These are phyloP conservation scores for Orussus abietinus DNA, from an alignment of 1,140 invertebrate genomes.

Conservation along the genomic window DNA sequence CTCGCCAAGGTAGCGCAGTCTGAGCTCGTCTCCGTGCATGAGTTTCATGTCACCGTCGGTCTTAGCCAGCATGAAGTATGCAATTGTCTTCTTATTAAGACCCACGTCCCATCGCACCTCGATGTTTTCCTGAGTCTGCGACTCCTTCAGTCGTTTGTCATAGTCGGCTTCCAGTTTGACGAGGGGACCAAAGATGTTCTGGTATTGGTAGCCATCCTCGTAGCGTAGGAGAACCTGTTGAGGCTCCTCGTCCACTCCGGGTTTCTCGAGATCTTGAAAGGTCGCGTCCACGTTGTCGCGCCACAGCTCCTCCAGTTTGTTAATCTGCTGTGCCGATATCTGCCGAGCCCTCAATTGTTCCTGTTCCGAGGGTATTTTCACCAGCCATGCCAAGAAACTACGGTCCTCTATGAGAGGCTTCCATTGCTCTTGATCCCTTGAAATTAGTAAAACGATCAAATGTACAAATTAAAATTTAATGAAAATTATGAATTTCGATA, in stretches of 20 bases:
- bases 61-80: conserved; percentile 96
- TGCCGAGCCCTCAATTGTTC: conserved; percentile 93
- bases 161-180: conserved; percentile 98
- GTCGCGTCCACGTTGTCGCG: conserved; percentile 97
- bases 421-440: conserved; percentile 95
- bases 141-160: conserved; percentile 96
- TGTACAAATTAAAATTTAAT: conserved; percentile 7
- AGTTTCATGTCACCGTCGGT: conserved; percentile 97
- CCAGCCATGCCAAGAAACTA: conserved; percentile 93
- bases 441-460: conserved; percentile 18
- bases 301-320: conserved; percentile 98
- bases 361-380: conserved; percentile 92
- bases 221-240: conserved; percentile 91
- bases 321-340: conserved; percentile 95
- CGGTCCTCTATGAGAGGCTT: conserved; percentile 96
- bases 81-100: conserved; percentile 96
- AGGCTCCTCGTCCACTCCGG: conserved; percentile 95
- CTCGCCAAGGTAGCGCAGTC: conserved; percentile 91
- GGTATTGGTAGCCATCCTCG: conserved; percentile 98
- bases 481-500: not conserved
- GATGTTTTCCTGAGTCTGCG: conserved; percentile 97
- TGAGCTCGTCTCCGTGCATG: conserved; percentile 99
- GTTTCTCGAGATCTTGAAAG: conserved; percentile 96
- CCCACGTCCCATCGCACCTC: conserved; percentile 98
- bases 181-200: conserved; percentile 96